Evolutionary conservation across 2,888 invertebrate genomes (phyloP).

Genomic region (Nebria brevicollis): DNA sequence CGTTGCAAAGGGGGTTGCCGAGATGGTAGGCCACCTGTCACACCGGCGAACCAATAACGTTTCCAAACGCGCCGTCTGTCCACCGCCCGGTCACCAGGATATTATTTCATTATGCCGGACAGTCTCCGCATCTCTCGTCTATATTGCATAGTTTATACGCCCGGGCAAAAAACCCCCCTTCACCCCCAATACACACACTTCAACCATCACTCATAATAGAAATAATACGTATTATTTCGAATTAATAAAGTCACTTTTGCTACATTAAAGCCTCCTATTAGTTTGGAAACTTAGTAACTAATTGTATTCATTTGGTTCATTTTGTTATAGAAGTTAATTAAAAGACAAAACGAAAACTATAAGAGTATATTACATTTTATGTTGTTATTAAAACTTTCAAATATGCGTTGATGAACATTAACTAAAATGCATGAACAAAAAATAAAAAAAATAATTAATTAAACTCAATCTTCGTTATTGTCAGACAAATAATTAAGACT

Average conservation of each 20-base stretch:
- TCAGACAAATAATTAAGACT: not conserved
- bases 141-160: not conserved
- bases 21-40: not conserved
- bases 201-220: no score
- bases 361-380: not conserved
- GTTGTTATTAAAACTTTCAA: conserved; percentile 1
- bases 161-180: not conserved
- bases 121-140: not conserved
- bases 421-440: not conserved
- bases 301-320: not conserved
- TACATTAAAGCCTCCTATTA: not conserved
- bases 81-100: not conserved
- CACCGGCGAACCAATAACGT: not conserved
- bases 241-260: no score
- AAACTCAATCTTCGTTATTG: not conserved
- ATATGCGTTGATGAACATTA: not conserved
- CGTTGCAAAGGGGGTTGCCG: no score
- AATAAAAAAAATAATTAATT: not conserved
- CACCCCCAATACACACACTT: no score
- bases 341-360: not conserved
- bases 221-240: no score
- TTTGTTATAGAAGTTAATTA: not conserved
- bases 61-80: not conserved
- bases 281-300: not conserved
- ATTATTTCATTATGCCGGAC: conserved; percentile 1